These are phyloP conservation scores for Ictalurus furcatus DNA, from an alignment of 2,113 vertebrate species.

Conservation along the genomic window DNA sequence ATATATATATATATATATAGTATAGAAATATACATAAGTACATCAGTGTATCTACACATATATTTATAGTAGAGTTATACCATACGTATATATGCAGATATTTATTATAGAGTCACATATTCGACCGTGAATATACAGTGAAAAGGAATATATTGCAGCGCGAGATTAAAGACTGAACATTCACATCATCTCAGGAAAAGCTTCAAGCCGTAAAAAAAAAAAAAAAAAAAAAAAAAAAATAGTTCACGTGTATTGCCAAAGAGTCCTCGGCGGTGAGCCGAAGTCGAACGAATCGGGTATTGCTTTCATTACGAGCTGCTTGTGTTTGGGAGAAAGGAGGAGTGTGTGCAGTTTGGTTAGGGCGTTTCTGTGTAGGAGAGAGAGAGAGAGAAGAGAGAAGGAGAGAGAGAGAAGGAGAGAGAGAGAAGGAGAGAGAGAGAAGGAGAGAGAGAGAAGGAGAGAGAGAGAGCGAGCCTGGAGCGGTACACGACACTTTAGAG, in stretches of 20 bases:
- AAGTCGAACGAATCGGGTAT: slow-evolving; percentile 66
- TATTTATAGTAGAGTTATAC: slow-evolving; percentile 73
- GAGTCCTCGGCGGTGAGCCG: slow-evolving; percentile 53
- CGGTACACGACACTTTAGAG: slow-evolving; percentile 71
- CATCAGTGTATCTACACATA: slow-evolving; percentile 55
- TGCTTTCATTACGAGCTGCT: slow-evolving; percentile 65
- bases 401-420: background rate
- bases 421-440: background rate
- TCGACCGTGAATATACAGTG: slow-evolving; percentile 76
- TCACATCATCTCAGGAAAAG: slow-evolving; percentile 75
- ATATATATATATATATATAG: slow-evolving; percentile 56
- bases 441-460: background rate
- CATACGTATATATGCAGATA: slow-evolving; percentile 75
- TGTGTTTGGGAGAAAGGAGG: slow-evolving; percentile 36
- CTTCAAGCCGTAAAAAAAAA: slow-evolving; percentile 58
- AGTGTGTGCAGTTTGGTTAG: slow-evolving; percentile 52
- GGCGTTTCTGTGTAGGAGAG: slow-evolving; percentile 52
- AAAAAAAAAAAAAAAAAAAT: slow-evolving; percentile 42
- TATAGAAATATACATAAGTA: slow-evolving; percentile 19
- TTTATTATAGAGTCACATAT: slow-evolving; percentile 72
- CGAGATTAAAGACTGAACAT: slow-evolving; percentile 72
- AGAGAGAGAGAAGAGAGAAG: background rate
- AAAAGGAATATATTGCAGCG: slow-evolving; percentile 76
- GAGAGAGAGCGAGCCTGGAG: slow-evolving; percentile 37
- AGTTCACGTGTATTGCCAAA: slow-evolving; percentile 77